Percentiles rank a stretch among this genome's conserved stretches.
Conservation (phyloP, 1,140 invertebrate genomes). For the Drosophila sechellia region DNA sequence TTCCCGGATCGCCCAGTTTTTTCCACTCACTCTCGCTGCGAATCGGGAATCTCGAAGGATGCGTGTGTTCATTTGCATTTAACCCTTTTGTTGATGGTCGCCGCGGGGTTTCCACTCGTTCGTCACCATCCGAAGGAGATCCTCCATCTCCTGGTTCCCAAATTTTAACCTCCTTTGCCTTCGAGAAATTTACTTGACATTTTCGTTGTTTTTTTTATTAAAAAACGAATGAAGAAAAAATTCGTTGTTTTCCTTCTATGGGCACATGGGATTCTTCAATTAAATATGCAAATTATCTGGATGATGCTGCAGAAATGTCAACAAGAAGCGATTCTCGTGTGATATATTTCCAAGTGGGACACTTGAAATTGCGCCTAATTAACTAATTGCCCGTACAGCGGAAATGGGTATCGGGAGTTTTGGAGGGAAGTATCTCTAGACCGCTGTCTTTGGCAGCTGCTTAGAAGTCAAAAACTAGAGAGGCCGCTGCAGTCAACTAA, state of each 20-base stretch:
- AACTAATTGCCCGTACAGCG: slow-evolving; percentile 61
- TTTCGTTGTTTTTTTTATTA: slow-evolving; percentile 52
- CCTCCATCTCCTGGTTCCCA: slow-evolving; percentile 7
- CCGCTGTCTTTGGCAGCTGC: background rate
- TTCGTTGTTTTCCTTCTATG: background rate
- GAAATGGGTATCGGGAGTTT: background rate
- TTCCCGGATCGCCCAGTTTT: slow-evolving; percentile 35
- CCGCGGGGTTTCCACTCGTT: slow-evolving; percentile 53
- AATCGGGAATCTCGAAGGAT: background rate
- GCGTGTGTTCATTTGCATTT: slow-evolving; percentile 67
- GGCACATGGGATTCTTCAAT: slow-evolving; percentile 49
- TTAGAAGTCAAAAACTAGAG: background rate
- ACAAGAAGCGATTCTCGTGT: slow-evolving; percentile 31
- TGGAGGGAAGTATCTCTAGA: background rate
- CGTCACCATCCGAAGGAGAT: slow-evolving; percentile 38
- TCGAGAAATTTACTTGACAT: slow-evolving; percentile 25
- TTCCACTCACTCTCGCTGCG: background rate
- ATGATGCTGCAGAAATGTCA: slow-evolving; percentile 77
- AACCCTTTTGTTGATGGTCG: slow-evolving; percentile 55
- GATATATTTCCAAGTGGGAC: slow-evolving; percentile 64
- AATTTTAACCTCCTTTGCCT: slow-evolving; percentile 9
- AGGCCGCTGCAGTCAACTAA: too few relatives aligned
- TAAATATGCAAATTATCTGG: slow-evolving; percentile 73
- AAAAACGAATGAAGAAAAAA: slow-evolving; percentile 19
- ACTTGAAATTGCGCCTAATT: slow-evolving; percentile 71